Base-by-base conservation (phyloP, 2,113 vertebrate species). In the Sturnus vulgaris region DNA sequence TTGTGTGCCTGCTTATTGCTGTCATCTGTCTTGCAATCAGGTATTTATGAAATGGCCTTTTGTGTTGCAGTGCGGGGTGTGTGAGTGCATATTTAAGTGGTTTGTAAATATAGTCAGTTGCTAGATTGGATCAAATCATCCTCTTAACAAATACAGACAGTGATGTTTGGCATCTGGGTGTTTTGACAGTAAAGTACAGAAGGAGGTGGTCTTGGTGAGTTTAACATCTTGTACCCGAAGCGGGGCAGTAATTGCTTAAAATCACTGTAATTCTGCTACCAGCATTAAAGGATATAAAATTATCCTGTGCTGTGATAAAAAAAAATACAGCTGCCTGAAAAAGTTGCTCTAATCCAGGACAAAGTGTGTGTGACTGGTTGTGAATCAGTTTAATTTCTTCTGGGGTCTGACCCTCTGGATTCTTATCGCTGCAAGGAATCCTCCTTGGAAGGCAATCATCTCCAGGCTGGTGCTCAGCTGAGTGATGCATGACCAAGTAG, bases 1-100 rank as follows among this genome's bases (percentile, higher is more conserved):
- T 90, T 37, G 85, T 89, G 89, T 47, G 72, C 42, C 80, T 86
- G 86, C 81, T 95, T 96, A 87, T 96, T 95, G 90, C 92, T 80
- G 78, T 60, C 92, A 79, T 96, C 88, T 2, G 18, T 96, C 94
- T 93, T 92, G 86, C 86, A 46, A 86, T 77, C 57, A 49, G 88
- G 42, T 86, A 56, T 91, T 42, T 84, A 79, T 94, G 92, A 92
- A 92, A 76, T 55, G 70, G 84, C 69, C 91, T 89, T 91, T 87
- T 91, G 89, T 86, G 89, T 72, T 87, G 8, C 40, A 24, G n/a
- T 1, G 5, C 5, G 8, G 82, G 22, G 65, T 39, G 85, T 68
- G 88, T 1, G 28, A 60, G 78, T 60, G 90, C 87, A 37, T 76
- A 53, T 71, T 93, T 82, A 53, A 93, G 85, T 76, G 78, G 57